Percentiles rank a stretch among this genome's conserved stretches.
phyloP scores from a whole-genome alignment of 2,113 vertebrate genomes.

The Barnardius zonarius region DNA sequence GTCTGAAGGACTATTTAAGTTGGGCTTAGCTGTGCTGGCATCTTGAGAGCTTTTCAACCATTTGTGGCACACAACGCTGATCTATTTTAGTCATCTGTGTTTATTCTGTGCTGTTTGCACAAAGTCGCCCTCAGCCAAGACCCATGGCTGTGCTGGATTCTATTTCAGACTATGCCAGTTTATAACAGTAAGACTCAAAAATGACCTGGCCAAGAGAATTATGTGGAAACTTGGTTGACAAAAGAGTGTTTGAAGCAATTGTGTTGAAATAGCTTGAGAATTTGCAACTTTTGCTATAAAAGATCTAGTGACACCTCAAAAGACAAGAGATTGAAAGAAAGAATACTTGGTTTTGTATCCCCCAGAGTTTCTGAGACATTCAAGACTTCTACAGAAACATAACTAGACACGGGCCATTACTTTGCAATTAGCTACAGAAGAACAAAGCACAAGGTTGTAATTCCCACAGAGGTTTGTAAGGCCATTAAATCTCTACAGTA shows the following conservation, averaged over 20 bases:
- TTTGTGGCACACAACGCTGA: not conserved
- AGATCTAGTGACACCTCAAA: not conserved
- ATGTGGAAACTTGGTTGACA: not conserved
- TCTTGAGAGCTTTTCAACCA: not conserved
- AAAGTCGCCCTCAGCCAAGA: not conserved
- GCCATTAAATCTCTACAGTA: not conserved
- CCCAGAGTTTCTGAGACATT: not conserved
- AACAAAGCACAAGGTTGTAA: not conserved
- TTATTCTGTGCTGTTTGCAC: slow-evolving; percentile 4
- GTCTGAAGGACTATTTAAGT: not conserved
- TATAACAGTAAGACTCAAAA: not conserved
- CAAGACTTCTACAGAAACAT: not conserved
- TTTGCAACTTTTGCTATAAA: not conserved
- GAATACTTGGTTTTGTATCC: not conserved
- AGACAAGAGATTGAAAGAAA: not conserved
- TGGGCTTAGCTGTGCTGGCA: not conserved
- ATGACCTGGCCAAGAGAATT: not conserved
- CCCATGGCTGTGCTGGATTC: not conserved
- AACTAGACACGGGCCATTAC: not conserved
- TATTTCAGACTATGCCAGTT: not conserved
- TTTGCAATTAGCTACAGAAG: not conserved
- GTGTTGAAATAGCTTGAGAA: not conserved
- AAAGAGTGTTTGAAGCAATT: not conserved
- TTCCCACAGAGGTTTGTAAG: not conserved
- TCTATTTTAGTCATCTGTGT: not conserved